These are phyloP conservation scores for Engraulis encrasicolus DNA, from an alignment of 2,113 vertebrate species.

Conservation along the genomic window DNA sequence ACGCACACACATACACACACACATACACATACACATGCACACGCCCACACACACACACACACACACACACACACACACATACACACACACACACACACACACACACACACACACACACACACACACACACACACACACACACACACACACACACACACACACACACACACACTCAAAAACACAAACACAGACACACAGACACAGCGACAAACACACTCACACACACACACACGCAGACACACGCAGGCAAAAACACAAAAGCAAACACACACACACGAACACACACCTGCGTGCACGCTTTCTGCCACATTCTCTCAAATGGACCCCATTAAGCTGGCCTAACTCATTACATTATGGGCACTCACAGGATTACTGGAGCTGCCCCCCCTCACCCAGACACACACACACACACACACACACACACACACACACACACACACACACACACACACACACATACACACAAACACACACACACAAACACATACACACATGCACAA, in stretches of 20 bases:
- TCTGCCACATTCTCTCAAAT: constrained; percentile 50
- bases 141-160: not conserved
- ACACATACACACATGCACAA: too few species aligned
- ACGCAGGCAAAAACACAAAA: not conserved
- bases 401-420: constrained; percentile 37
- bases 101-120: too few species aligned
- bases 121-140: too few species aligned
- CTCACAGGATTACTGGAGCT: constrained; percentile 71
- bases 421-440: not conserved
- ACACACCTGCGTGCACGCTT: constrained; percentile 18
- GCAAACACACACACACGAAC: constrained; percentile 7
- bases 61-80: too few species aligned
- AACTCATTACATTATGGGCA: constrained; percentile 74
- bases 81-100: too few species aligned
- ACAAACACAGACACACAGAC: constrained; percentile 29
- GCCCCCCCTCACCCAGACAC: constrained; percentile 30
- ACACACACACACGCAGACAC: constrained; percentile 31
- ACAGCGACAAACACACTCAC: constrained; percentile 20
- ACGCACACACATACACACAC: too few species aligned
- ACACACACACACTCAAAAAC: not conserved
- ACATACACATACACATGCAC: too few species aligned
- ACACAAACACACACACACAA: not conserved
- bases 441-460: not conserved
- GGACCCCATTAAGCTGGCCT: constrained; percentile 66
- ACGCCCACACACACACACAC: too few species aligned